Conservation (phyloP, 2,888 invertebrate species). For the Mimas tiliae region DNA sequence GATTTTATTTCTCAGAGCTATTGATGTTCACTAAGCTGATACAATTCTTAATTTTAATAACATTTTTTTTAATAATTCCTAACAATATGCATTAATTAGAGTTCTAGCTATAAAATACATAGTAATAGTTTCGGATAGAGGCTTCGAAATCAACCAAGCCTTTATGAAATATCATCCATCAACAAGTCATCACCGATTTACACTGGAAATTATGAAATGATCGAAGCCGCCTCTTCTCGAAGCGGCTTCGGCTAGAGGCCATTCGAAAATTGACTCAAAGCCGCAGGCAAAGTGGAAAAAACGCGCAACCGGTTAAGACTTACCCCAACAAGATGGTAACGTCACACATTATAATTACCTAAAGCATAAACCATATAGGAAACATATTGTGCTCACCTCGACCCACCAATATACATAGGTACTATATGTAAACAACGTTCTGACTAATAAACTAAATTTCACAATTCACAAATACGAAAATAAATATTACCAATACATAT, state of each 20-base stretch:
- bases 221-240: background rate
- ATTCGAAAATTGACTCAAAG: slow-evolving; percentile 31
- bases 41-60: slow-evolving; percentile 82
- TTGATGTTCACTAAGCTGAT: slow-evolving; percentile 85
- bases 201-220: slow-evolving; percentile 20
- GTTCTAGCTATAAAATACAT: slow-evolving; percentile 84
- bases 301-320: slow-evolving; percentile 52
- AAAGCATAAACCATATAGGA: slow-evolving; percentile 68
- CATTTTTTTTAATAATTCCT: slow-evolving; percentile 78
- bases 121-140: slow-evolving; percentile 67
- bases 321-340: slow-evolving; percentile 8
- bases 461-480: slow-evolving; percentile 12
- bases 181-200: slow-evolving; percentile 24
- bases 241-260: slow-evolving; percentile 30
- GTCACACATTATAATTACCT: slow-evolving; percentile 60
- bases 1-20: slow-evolving; percentile 83
- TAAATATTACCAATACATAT: slow-evolving; percentile 3
- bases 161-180: slow-evolving; percentile 13
- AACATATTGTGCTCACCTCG: slow-evolving; percentile 76
- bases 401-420: slow-evolving; percentile 67
- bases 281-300: slow-evolving; percentile 32
- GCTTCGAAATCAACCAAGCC: slow-evolving; percentile 60
- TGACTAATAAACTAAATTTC: slow-evolving; percentile 60
- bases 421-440: slow-evolving; percentile 47
- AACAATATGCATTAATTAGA: slow-evolving; percentile 84